Evolutionary conservation across 2,888 invertebrate genomes (phyloP).

Genomic region (Cryptus viduatorius): DNA sequence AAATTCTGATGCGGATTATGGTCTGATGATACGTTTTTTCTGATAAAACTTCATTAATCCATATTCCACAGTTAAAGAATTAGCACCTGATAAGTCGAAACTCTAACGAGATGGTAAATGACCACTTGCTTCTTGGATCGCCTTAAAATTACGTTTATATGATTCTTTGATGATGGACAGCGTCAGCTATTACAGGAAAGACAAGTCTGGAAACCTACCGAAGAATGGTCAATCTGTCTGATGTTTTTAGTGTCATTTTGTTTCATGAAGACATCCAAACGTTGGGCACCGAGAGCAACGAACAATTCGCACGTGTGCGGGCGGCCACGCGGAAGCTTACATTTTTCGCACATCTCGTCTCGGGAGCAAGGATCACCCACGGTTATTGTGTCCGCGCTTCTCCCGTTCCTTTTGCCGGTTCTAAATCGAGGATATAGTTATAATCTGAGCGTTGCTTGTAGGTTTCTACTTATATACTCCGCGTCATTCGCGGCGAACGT

Average conservation of each 20-base stretch:
- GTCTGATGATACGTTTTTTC: too few species aligned
- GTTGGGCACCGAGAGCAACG: neutral
- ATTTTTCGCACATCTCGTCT: slow-evolving; percentile 25
- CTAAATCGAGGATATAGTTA: slow-evolving; percentile 14
- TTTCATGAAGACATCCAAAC: neutral
- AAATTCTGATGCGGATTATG: too few species aligned
- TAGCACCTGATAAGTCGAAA: too few species aligned
- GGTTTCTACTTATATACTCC: neutral
- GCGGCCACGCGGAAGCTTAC: slow-evolving; percentile 28
- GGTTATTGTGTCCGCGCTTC: slow-evolving; percentile 16
- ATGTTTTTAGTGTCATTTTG: slow-evolving; percentile 1
- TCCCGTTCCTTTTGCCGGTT: slow-evolving; percentile 1
- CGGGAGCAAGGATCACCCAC: slow-evolving; percentile 15
- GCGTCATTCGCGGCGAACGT: slow-evolving; percentile 29
- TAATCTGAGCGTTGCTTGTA: neutral
- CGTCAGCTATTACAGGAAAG: neutral
- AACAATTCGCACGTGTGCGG: slow-evolving; percentile 23
- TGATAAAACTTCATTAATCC: too few species aligned
- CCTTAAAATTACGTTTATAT: neutral
- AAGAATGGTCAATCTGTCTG: neutral
- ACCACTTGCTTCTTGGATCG: neutral
- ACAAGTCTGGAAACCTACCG: neutral
- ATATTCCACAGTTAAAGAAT: too few species aligned
- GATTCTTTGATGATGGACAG: neutral
- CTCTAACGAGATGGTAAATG: neutral